These are phyloP conservation scores for Melanostoma mellinum DNA, from an alignment of 2,888 invertebrate species.

Conservation along the genomic window DNA sequence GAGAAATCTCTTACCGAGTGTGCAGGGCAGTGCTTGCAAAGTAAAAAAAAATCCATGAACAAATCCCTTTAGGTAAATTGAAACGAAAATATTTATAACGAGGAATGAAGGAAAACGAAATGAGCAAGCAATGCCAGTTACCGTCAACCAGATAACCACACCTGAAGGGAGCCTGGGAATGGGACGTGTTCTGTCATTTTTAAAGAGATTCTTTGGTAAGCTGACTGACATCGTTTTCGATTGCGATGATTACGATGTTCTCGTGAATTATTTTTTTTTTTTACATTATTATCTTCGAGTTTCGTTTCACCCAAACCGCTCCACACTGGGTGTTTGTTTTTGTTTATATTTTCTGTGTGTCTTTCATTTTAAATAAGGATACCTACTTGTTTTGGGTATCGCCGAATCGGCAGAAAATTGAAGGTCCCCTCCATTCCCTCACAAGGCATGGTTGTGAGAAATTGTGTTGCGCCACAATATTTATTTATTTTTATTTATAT, in stretches of 20 bases:
- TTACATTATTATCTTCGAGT: background rate
- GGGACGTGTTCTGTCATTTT: conserved; percentile 39
- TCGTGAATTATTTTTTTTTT: conserved; percentile 39
- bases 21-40: conserved; percentile 13
- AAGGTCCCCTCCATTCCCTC: too few species aligned
- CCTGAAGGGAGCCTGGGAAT: conserved; percentile 40
- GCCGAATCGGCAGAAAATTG: too few species aligned
- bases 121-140: conserved; percentile 32
- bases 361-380: too few species aligned
- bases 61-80: conserved; percentile 34
- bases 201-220: conserved; percentile 51
- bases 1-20: conserved; percentile 38
- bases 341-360: too few species aligned
- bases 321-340: too few species aligned
- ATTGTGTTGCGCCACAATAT: too few species aligned
- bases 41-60: background rate
- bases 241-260: conserved; percentile 56
- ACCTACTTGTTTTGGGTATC: too few species aligned
- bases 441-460: too few species aligned
- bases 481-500: too few species aligned
- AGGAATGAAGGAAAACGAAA: conserved; percentile 36
- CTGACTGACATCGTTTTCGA: conserved; percentile 60
- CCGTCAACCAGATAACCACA: conserved; percentile 28
- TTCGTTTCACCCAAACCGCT: too few species aligned
- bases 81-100: conserved; percentile 36